A percentile compares a stretch with the other conserved stretches of the same genome.
These are phyloP conservation scores for Drosophila nigromelanica DNA, from an alignment of 1,140 invertebrate genomes.

Conservation along the genomic window DNA sequence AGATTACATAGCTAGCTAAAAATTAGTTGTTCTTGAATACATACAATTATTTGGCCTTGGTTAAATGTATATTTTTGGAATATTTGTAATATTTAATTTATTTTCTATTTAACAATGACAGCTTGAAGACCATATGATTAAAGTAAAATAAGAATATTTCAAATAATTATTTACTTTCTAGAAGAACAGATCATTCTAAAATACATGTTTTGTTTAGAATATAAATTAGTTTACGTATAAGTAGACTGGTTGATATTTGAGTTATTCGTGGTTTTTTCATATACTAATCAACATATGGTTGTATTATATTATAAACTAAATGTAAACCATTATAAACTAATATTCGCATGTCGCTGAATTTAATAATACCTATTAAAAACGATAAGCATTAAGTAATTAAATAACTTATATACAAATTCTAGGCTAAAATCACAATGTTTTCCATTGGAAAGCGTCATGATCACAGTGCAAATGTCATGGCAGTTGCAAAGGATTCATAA, in stretches of 20 bases:
- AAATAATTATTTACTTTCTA: not conserved
- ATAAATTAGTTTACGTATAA: not conserved
- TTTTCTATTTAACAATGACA: conserved; percentile 2
- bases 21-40: no score
- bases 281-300: not conserved
- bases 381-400: conserved; percentile 6
- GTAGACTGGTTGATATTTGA: not conserved
- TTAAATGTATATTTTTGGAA: conserved; percentile 15
- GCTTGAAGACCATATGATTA: conserved; percentile 5
- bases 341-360: conserved; percentile 51
- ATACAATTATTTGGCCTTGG: not conserved
- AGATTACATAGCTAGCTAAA: no score
- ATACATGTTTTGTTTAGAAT: not conserved
- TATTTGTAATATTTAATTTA: conserved; percentile 13
- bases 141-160: not conserved
- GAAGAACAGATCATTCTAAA: not conserved
- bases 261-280: not conserved
- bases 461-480: conserved; percentile 43
- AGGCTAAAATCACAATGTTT: conserved; percentile 64
- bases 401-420: conserved; percentile 22
- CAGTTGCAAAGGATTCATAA: conserved; percentile 14
- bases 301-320: conserved; percentile 28
- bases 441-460: conserved; percentile 67
- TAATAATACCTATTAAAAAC: conserved; percentile 12
- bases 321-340: conserved; percentile 29